These are phyloP conservation scores for Gobius niger DNA, from an alignment of 2,113 vertebrate genomes.

Conservation along the genomic window DNA sequence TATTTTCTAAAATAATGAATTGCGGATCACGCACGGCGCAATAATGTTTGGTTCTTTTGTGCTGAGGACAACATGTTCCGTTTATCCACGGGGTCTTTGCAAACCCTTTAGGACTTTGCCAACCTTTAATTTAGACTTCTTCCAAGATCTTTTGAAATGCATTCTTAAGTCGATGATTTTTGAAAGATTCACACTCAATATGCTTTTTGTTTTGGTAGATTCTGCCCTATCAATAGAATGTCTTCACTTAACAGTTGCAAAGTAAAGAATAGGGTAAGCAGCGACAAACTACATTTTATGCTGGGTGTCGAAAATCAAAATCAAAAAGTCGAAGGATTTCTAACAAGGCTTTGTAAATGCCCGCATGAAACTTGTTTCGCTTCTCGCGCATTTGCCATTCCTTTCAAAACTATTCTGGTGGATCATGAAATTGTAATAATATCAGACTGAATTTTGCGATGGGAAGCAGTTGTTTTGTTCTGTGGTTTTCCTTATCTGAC, in stretches of 20 bases:
- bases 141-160: no score
- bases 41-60: no score
- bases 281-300: not conserved
- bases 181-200: not conserved
- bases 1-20: no score
- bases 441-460: conserved; percentile 30
- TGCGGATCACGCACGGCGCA: no score
- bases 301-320: not conserved
- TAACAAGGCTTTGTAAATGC: not conserved
- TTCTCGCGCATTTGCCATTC: conserved; percentile 2
- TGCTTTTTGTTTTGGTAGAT: not conserved
- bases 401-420: conserved; percentile 27
- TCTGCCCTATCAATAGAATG: not conserved
- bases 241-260: not conserved
- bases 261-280: not conserved
- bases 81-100: no score
- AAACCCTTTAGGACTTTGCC: no score
- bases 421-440: conserved; percentile 36
- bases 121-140: no score
- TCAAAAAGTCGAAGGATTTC: not conserved
- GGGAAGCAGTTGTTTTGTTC: conserved; percentile 53
- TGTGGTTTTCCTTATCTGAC: conserved; percentile 47
- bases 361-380: not conserved
- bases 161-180: no score
- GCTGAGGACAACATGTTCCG: no score